phyloP scores from a whole-genome alignment of 2,888 invertebrate genomes.

The Hermaeophaga mercurialis region DNA sequence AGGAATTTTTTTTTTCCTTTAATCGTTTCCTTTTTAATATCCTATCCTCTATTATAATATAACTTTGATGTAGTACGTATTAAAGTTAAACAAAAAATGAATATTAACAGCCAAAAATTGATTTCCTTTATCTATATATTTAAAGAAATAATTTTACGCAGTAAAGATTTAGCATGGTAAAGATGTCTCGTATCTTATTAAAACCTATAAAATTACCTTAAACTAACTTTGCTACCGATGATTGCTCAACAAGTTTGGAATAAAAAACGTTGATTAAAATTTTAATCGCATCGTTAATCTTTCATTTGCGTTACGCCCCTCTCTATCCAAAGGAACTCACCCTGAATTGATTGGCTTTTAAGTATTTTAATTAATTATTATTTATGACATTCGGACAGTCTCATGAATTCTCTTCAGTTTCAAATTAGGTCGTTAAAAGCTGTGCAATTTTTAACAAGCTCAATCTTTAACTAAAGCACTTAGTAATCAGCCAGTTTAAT shows the following conservation, averaged over 20 bases:
- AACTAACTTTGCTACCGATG: conserved; percentile 30
- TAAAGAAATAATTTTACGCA: no score
- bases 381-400: conserved; percentile 19
- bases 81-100: no score
- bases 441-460: not conserved
- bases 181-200: conserved; percentile 7
- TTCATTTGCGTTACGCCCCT: conserved; percentile 37
- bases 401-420: not conserved
- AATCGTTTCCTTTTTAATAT: no score
- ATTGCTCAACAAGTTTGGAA: conserved; percentile 22
- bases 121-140: no score
- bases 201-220: conserved; percentile 20
- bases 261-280: conserved; percentile 40
- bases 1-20: no score
- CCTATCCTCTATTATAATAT: no score
- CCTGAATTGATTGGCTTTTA: conserved; percentile 38
- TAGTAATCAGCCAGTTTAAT: no score
- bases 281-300: conserved; percentile 45
- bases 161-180: not conserved
- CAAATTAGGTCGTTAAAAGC: not conserved
- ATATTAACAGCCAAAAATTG: no score
- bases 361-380: conserved; percentile 40
- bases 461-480: no score
- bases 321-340: conserved; percentile 32
- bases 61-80: no score